Evolutionary conservation across 2,113 vertebrate genomes (phyloP).

Genomic region (Chaetura pelagica): DNA sequence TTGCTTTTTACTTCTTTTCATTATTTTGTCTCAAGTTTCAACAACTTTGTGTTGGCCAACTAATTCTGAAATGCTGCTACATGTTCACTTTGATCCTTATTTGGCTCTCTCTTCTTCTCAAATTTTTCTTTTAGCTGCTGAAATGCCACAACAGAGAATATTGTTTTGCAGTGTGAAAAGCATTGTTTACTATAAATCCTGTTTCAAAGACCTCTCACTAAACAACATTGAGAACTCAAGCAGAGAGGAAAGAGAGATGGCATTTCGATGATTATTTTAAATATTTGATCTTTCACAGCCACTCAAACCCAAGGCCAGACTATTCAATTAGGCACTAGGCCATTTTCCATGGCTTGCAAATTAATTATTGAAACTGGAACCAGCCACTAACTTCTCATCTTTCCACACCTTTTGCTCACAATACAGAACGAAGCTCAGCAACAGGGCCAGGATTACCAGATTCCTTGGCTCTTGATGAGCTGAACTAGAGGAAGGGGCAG

Average conservation of each 20-base stretch:
- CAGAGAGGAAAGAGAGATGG: constrained; percentile 29
- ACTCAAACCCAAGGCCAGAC: not conserved
- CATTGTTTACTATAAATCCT: constrained; percentile 4
- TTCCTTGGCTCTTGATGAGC: not conserved
- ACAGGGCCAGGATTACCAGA: not conserved
- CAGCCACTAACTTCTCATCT: not conserved
- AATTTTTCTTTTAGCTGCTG: constrained; percentile 12
- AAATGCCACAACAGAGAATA: constrained; percentile 12
- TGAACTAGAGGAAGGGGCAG: not conserved
- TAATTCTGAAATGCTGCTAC: constrained; percentile 40
- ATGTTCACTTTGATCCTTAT: constrained; percentile 33
- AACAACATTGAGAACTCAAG: constrained; percentile 4
- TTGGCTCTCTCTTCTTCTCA: constrained; percentile 7
- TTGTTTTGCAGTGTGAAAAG: constrained; percentile 26
- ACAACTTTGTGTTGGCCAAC: not conserved
- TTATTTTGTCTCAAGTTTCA: constrained; percentile 44
- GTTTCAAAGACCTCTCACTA: constrained; percentile 38
- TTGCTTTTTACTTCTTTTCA: not conserved
- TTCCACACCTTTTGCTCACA: not conserved
- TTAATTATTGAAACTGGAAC: constrained; percentile 38
- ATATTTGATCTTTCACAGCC: constrained; percentile 38
- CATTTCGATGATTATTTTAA: constrained; percentile 45
- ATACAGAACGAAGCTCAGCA: not conserved
- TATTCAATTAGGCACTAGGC: constrained; percentile 54
- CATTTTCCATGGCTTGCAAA: constrained; percentile 5